Evolutionary conservation across 1,140 invertebrate species (phyloP).

Genomic region (Yoshiicerus persimilis): DNA sequence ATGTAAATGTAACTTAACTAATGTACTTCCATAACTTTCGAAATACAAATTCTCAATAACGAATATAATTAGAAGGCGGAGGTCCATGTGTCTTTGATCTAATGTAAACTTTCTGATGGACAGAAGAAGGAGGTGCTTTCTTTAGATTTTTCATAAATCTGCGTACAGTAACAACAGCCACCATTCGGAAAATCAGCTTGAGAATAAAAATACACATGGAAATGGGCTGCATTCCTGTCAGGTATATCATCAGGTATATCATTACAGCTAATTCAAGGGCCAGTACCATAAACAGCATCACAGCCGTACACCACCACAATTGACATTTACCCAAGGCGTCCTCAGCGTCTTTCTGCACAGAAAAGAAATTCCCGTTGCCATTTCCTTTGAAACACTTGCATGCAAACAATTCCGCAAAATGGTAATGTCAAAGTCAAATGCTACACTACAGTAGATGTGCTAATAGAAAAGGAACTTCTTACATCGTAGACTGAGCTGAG

Average conservation of each 20-base stretch:
- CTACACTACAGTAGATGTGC: neutral
- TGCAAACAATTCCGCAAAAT: neutral
- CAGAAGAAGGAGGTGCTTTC: slow-evolving; percentile 36
- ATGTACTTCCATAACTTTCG: no score
- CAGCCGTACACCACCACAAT: slow-evolving; percentile 34
- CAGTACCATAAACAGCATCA: slow-evolving; percentile 29
- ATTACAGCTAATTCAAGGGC: slow-evolving; percentile 25
- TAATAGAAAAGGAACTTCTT: neutral
- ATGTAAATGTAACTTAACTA: no score
- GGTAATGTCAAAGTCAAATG: neutral
- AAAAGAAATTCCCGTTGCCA: neutral
- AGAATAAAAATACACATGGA: slow-evolving; percentile 36
- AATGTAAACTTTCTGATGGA: slow-evolving; percentile 38
- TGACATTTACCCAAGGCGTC: slow-evolving; percentile 33
- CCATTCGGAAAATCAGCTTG: slow-evolving; percentile 34
- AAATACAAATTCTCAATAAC: slow-evolving; percentile 24
- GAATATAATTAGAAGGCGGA: slow-evolving; percentile 38
- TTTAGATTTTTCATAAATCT: slow-evolving; percentile 40
- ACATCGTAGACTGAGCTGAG: slow-evolving; percentile 39
- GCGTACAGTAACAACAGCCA: slow-evolving; percentile 27
- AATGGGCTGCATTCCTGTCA: slow-evolving; percentile 30
- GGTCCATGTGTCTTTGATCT: slow-evolving; percentile 36
- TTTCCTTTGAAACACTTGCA: neutral
- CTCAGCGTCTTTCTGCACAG: slow-evolving; percentile 28
- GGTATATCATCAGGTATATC: slow-evolving; percentile 29